Base-by-base conservation (phyloP, 2,113 vertebrate genomes). In the Amblyopsis rosae region DNA sequence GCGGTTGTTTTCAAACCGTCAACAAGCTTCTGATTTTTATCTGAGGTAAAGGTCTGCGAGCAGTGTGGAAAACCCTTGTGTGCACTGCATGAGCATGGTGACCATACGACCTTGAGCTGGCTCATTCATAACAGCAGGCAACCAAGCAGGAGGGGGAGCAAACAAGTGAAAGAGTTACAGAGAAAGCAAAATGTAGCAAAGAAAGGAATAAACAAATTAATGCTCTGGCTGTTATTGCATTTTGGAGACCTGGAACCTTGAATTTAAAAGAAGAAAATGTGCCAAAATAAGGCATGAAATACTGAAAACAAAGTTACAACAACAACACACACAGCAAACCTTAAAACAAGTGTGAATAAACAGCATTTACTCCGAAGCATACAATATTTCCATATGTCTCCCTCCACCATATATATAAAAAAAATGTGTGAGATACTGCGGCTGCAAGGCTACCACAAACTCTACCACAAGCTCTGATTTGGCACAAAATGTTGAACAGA, bases 201-300 rank as follows among this genome's bases (percentile, higher is more conserved):
- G 71, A 76, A 63, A 77, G 70, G 81, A 85, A 86, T 81, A 83
- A 82, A 85, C 51, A 1, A 84, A 88, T 89, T 80, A 84, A 76
- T 73, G 67, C 73, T 53, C 57, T 67, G 58, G 76, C 72, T 82
- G 74, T 79, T 65, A 78, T 76, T 77, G 82, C 67, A 75, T 82
- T 80, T 81, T 65, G 46, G 82, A 86, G 85, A 83, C 75, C 55
- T 17, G 48, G 41, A 66, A 69, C 69, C 58, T n/a, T 51, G 65
- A 49, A 41, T 41, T 41, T 41, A 8, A 41, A 26, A 76, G 55
- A 62, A 68, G 2, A 41, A 76, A 49, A 55, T 51, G 60, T 61
- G 69, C 32, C 47, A 41, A 13, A 61, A 26, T 62, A 68, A 56
- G 57, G 62, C 59, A 50, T 53, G 54, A 72, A 67, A 45, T 50